Base-by-base conservation (phyloP, 2,888 invertebrate genomes). In the Oscheius sp. region DNA sequence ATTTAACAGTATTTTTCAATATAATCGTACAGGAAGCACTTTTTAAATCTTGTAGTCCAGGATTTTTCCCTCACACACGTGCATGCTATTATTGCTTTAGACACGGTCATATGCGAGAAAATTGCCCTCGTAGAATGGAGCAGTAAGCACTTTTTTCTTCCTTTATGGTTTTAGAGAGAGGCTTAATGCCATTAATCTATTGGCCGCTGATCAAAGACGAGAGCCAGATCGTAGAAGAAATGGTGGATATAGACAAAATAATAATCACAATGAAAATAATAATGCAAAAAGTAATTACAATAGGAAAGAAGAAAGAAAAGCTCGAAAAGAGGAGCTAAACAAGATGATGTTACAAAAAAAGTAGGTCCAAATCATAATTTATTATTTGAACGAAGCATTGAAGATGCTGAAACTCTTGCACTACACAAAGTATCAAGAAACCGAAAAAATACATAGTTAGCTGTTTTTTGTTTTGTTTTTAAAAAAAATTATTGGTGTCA, bases 81-180 rank as follows among this genome's bases (percentile, higher is more conserved):
- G 65, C 61, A 37, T 79, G 79, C 55, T 69, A 70, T 37, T 27
- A 37, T 10, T 79, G 79, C 50, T 57, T 61, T 20, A 45, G 65
- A 17, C 57, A 76, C 34, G 76, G 76, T 0, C 79, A 79, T 61
- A 75, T 71, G 64, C 48, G 42, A 2, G 79, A 79, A 55, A 66
- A 48, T 15, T 77, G 77, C 53, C 76, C 76, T 0, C 10, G 31
- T n/a, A 20, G 46, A 23, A n/a, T 34, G 23, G 64, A 50, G 12
- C 23, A 25, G 45, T 61, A 17, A 46, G 27, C 20, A n/a, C 25
- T 42, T 10, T 42, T 20, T 23, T 45, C 23, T 23, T n/a, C 20
- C 42, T 23, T 53, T n/a, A 46, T 33, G 15, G 27, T 46, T 57
- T 45, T 15, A 33, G 45, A 57, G 57, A 66, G n/a, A 31, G 31